These are phyloP conservation scores for Agrypnus murinus DNA, from an alignment of 2,888 invertebrate species.

Conservation along the genomic window DNA sequence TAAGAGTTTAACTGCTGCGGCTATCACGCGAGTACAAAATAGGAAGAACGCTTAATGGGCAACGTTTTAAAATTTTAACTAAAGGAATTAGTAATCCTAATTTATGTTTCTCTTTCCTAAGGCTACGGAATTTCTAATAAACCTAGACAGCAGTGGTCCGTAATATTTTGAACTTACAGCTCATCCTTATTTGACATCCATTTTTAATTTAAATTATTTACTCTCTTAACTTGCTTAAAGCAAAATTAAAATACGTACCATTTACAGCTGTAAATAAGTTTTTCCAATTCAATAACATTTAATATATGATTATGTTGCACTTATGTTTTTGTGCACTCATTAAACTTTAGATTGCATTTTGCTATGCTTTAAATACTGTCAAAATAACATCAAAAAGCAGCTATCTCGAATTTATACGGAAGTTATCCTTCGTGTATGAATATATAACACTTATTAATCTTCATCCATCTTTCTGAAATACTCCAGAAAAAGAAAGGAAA, in stretches of 20 bases:
- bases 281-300: too few species aligned
- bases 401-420: too few species aligned
- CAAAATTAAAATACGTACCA: neutral
- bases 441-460: too few species aligned
- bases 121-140: constrained; percentile 20
- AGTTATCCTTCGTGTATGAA: too few species aligned
- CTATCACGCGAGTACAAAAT: constrained; percentile 45
- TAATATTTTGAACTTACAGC: neutral
- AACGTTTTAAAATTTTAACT: constrained; percentile 30
- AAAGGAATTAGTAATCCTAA: constrained; percentile 31
- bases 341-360: too few species aligned
- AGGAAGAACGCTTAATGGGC: constrained; percentile 22
- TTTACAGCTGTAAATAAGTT: too few species aligned
- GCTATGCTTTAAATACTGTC: too few species aligned
- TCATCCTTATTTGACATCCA: neutral
- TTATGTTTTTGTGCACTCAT: too few species aligned
- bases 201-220: constrained; percentile 10
- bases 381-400: too few species aligned
- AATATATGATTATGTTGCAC: too few species aligned
- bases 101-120: constrained; percentile 22
- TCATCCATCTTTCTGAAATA: too few species aligned
- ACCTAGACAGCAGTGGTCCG: constrained; percentile 3
- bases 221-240: neutral
- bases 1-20: constrained; percentile 42
- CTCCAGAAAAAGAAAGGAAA: too few species aligned